Evolutionary conservation across 2,888 invertebrate genomes (phyloP).

Genomic region (Drosophila nigricruria): DNA sequence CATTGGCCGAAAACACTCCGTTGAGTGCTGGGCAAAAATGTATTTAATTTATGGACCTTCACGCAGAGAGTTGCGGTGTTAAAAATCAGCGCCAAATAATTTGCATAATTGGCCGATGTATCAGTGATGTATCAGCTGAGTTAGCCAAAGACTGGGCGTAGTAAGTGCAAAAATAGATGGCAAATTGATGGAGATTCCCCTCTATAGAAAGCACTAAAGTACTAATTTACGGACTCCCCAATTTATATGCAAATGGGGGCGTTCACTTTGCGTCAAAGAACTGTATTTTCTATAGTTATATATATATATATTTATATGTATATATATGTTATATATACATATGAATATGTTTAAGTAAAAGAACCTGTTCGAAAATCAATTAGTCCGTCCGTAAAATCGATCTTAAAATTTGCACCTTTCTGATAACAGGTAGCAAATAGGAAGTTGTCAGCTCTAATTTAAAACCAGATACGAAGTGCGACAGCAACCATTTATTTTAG

Average conservation of each 20-base stretch:
- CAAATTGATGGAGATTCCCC: slow-evolving; percentile 20
- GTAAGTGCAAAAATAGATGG: slow-evolving; percentile 24
- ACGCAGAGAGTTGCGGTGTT: slow-evolving; percentile 52
- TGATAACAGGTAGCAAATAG: slow-evolving; percentile 43
- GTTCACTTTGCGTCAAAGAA: slow-evolving; percentile 44
- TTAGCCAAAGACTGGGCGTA: slow-evolving; percentile 13
- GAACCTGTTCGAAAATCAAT: slow-evolving; percentile 49
- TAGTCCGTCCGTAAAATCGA: slow-evolving; percentile 55
- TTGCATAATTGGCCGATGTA: slow-evolving; percentile 75
- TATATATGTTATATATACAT: neutral
- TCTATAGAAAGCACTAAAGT: slow-evolving; percentile 38
- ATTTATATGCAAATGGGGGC: slow-evolving; percentile 69
- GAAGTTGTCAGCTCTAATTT: slow-evolving; percentile 39
- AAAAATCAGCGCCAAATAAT: slow-evolving; percentile 67
- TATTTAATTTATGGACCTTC: slow-evolving; percentile 70
- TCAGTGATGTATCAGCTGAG: slow-evolving; percentile 37
- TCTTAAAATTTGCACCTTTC: slow-evolving; percentile 15
- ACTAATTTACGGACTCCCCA: slow-evolving; percentile 46
- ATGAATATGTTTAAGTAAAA: neutral
- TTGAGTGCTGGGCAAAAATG: slow-evolving; percentile 21
- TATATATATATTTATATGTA: neutral
- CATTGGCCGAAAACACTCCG: slow-evolving; percentile 30
- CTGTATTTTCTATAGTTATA: slow-evolving; percentile 5
- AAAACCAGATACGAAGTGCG: slow-evolving; percentile 21
- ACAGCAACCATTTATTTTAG: slow-evolving; percentile 35